Evolutionary conservation across 2,888 invertebrate genomes (phyloP).

Genomic region (Vanessa cardui): DNA sequence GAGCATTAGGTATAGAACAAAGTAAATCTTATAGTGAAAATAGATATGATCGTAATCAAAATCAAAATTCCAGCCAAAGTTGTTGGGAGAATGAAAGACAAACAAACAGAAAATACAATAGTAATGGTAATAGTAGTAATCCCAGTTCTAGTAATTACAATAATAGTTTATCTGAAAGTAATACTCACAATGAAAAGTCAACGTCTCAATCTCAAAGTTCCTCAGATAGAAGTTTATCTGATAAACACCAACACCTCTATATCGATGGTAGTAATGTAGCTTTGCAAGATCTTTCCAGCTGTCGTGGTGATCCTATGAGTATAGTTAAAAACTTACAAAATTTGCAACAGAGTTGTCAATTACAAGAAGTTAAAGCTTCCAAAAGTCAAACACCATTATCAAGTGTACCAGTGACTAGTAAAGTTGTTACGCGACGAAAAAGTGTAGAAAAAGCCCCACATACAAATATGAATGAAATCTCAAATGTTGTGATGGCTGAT

Average conservation of each 20-base stretch:
- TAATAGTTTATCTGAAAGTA: constrained; percentile 71
- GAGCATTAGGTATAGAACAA: constrained; percentile 86
- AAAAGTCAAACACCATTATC: constrained; percentile 68
- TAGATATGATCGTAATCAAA: constrained; percentile 81
- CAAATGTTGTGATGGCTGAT: constrained; percentile 81
- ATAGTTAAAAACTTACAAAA: constrained; percentile 88
- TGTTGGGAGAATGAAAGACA: constrained; percentile 84
- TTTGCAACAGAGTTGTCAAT: constrained; percentile 83
- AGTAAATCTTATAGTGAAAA: constrained; percentile 77
- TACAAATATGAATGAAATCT: constrained; percentile 79
- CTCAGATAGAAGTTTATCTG: constrained; percentile 69
- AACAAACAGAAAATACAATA: constrained; percentile 75
- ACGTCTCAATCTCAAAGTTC: constrained; percentile 72
- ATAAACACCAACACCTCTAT: constrained; percentile 83
- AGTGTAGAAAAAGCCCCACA: constrained; percentile 81
- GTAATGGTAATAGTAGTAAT: constrained; percentile 70
- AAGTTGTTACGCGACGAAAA: constrained; percentile 79
- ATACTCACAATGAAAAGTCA: constrained; percentile 73
- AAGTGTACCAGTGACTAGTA: constrained; percentile 55
- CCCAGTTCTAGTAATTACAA: constrained; percentile 69
- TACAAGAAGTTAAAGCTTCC: constrained; percentile 80
- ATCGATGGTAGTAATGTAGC: constrained; percentile 85
- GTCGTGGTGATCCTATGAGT: constrained; percentile 89
- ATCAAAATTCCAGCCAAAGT: constrained; percentile 71
- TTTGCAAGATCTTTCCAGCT: constrained; percentile 88